Evolutionary conservation across 1,140 invertebrate genomes (phyloP), one percentile per base, ranked within the genome.

Genomic region (Drosophila busckii): DNA sequence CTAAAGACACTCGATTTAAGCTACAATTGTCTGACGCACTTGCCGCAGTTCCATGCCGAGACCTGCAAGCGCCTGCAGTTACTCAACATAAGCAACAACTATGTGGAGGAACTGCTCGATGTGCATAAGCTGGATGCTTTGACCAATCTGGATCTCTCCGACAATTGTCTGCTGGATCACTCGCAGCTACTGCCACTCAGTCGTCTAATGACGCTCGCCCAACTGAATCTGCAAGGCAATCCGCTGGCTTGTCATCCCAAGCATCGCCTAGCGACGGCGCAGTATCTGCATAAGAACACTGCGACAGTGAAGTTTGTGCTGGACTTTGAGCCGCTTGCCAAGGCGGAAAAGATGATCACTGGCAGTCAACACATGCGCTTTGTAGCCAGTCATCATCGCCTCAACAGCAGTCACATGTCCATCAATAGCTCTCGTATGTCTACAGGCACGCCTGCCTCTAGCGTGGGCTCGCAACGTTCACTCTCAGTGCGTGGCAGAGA

Each of bases 141-240:
- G 2, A 87, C 70, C 2, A 89, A 91, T 70, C 70, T 93, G 32
- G 91, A 93, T 87, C 63, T 93, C 7, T 90, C 90, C 0, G 89
- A 90, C 20, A 93, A 93, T 67, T 92, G 90, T 69, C 67, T 93
- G 37, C 80, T 89, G n/a, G 89, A 92, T 32, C 92, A 93, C 69
- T 87, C 86, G 17, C 65, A 85, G 7, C 80, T 93, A 1, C 86
- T 89, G 61, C 89, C 91, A 1, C 58, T 93, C 0, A 88, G 89
- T 41, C 88, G 88, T 26, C 87, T 93, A 52, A 80, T 89, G 4
- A 86, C 88, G 1, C 82, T 93, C 1, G 84, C 89, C 26, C 89
- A 86, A 70, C 41, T 93, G 4, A 89, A 89, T 46, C 69, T 93
- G 5, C 84, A 89, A 49, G 90, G 90, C 2, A 93, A 93, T 88